Conservation (phyloP, 1,140 invertebrate genomes). For the Solenopsis invicta region DNA sequence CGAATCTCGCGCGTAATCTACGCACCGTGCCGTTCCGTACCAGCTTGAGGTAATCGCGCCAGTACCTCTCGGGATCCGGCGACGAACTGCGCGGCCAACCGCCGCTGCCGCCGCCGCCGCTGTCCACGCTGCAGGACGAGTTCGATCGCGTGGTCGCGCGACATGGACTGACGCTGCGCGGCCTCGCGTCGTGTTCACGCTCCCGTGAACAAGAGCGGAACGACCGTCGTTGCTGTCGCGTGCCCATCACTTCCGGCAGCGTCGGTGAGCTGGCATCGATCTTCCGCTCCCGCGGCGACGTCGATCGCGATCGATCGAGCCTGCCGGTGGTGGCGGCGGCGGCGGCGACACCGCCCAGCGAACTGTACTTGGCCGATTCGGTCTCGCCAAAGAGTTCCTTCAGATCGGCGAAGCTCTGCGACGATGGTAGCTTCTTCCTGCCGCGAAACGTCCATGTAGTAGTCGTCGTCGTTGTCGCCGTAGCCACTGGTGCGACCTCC, state of each 20-base stretch:
- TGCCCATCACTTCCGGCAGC: constrained; percentile 77
- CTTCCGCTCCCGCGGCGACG: constrained; percentile 72
- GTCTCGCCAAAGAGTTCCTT: constrained; percentile 93
- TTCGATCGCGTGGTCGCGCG: constrained; percentile 78
- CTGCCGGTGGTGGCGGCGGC: too few relatives aligned
- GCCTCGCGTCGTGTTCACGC: constrained; percentile 80
- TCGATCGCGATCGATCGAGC: constrained; percentile 76
- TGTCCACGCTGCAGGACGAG: constrained; percentile 89
- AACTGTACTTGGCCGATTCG: constrained; percentile 80
- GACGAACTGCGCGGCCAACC: constrained; percentile 89
- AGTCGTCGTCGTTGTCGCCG: not conserved
- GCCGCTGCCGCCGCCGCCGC: constrained; percentile 82
- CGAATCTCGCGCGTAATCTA: constrained; percentile 91
- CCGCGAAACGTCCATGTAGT: constrained; percentile 13
- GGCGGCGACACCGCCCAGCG: constrained; percentile 38
- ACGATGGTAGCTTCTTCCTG: constrained; percentile 84
- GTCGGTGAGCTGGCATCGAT: constrained; percentile 78
- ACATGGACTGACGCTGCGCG: constrained; percentile 84
- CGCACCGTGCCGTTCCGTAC: constrained; percentile 92
- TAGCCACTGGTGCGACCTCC: not conserved
- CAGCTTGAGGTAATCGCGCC: constrained; percentile 90
- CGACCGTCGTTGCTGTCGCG: constrained; percentile 72
- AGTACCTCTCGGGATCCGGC: constrained; percentile 90
- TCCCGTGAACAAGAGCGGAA: constrained; percentile 76
- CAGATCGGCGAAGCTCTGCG: constrained; percentile 91